phyloP scores from a whole-genome alignment of 2,888 invertebrate species.

The Chalcis sispes region DNA sequence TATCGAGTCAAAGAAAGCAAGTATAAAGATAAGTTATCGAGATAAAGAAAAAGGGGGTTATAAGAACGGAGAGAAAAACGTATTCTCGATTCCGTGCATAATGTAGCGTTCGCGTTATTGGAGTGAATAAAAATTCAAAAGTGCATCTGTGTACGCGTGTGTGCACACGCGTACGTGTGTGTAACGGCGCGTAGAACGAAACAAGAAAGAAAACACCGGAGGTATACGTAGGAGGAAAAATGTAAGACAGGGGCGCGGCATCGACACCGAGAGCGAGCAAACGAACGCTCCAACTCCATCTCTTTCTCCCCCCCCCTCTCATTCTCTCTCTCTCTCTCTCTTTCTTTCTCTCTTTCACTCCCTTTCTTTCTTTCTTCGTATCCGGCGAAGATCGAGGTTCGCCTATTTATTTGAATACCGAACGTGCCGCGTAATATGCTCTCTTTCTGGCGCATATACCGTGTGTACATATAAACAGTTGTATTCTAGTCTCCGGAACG shows the following conservation, averaged over 20 bases:
- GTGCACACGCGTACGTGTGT: slow-evolving; percentile 1
- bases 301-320: no score
- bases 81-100: slow-evolving; percentile 43
- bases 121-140: slow-evolving; percentile 57
- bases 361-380: slow-evolving; percentile 2
- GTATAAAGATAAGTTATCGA: neutral
- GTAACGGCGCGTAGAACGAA: slow-evolving; percentile 16
- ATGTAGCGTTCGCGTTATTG: slow-evolving; percentile 44
- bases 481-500: slow-evolving; percentile 67
- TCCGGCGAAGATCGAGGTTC: slow-evolving; percentile 53
- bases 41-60: neutral
- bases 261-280: slow-evolving; percentile 1
- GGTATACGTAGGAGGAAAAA: neutral
- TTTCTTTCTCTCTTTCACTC: no score
- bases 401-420: slow-evolving; percentile 57
- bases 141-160: slow-evolving; percentile 26
- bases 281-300: no score
- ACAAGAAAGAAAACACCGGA: neutral
- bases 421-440: slow-evolving; percentile 55
- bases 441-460: slow-evolving; percentile 20
- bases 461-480: slow-evolving; percentile 70
- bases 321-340: no score
- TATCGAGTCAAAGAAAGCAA: neutral
- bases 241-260: neutral
- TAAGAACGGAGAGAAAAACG: slow-evolving; percentile 9